Conservation (phyloP, 2,888 invertebrate species). For the Pristionchus japonicus region DNA sequence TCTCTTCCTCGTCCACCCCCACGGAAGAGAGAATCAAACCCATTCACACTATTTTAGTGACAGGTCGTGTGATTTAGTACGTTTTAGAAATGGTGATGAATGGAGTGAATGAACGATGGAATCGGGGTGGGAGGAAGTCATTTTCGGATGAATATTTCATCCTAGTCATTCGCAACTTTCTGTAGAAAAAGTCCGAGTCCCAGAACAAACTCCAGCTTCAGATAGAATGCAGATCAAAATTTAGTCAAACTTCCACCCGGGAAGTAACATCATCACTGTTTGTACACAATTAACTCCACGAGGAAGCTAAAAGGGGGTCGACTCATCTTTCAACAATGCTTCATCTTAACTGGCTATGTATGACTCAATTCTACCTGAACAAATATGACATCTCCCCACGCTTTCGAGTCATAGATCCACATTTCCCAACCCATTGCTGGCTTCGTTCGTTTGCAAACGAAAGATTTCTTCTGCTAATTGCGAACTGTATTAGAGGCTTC, state of each 20-base stretch:
- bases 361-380: not conserved
- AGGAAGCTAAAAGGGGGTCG: not conserved
- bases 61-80: not conserved
- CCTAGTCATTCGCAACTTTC: not conserved
- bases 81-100: conserved; percentile 20
- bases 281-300: not conserved
- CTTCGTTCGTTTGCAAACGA: not conserved
- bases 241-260: not conserved
- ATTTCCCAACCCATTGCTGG: not conserved
- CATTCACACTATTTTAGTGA: conserved; percentile 10
- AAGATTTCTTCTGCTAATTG: not conserved
- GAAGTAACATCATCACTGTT: not conserved
- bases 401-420: not conserved
- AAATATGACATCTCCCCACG: not conserved
- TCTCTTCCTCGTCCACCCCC: conserved; percentile 10
- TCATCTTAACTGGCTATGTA: not conserved
- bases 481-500: not conserved
- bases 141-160: not conserved
- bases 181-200: not conserved
- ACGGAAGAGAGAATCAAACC: not conserved
- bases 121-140: conserved; percentile 1
- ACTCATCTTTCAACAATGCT: conserved; percentile 1
- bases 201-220: not conserved
- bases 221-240: not conserved
- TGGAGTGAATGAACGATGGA: not conserved